These are phyloP conservation scores for Benthosema pterotum DNA, from an alignment of 2,797 vertebrate genomes.

Conservation along the genomic window DNA sequence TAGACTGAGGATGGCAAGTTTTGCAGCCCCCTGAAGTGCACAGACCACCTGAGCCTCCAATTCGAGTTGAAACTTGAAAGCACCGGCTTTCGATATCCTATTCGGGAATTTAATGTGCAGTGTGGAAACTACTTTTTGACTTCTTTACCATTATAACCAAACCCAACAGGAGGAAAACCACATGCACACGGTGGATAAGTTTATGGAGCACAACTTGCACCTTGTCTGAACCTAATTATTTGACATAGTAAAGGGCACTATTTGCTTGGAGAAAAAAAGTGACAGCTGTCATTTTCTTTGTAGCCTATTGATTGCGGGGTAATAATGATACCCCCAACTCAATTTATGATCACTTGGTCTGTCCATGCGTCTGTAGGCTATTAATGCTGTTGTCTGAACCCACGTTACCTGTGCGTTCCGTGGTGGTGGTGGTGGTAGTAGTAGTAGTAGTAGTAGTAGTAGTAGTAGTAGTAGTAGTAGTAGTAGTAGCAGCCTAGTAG, in stretches of 20 bases:
- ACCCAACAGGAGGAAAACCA: slow-evolving; percentile 1
- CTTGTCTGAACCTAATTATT: neutral
- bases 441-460: too few species aligned
- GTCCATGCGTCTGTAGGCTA: slow-evolving; percentile 48
- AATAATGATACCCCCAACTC: too few species aligned
- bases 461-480: too few species aligned
- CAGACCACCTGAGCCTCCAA: slow-evolving; percentile 29
- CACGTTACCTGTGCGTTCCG: slow-evolving; percentile 9
- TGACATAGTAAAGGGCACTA: too few species aligned
- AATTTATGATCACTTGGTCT: slow-evolving; percentile 32
- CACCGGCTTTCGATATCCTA: slow-evolving; percentile 26
- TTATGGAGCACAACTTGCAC: slow-evolving; percentile 25
- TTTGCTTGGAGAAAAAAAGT: too few species aligned
- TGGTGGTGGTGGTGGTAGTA: too few species aligned
- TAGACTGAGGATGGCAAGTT: slow-evolving; percentile 59
- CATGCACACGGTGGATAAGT: slow-evolving; percentile 16
- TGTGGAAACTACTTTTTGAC: neutral
- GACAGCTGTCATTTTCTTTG: too few species aligned
- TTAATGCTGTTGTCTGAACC: slow-evolving; percentile 46
- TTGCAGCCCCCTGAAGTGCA: slow-evolving; percentile 47
- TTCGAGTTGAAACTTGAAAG: slow-evolving; percentile 29
- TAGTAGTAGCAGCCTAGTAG: too few species aligned
- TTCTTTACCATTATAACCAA: neutral
- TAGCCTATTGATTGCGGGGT: too few species aligned
- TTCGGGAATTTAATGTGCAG: neutral